A percentile compares a stretch with the other conserved stretches of the same genome.
Conservation (phyloP, 2,888 invertebrate species). For the Xestia sexstrigata region DNA sequence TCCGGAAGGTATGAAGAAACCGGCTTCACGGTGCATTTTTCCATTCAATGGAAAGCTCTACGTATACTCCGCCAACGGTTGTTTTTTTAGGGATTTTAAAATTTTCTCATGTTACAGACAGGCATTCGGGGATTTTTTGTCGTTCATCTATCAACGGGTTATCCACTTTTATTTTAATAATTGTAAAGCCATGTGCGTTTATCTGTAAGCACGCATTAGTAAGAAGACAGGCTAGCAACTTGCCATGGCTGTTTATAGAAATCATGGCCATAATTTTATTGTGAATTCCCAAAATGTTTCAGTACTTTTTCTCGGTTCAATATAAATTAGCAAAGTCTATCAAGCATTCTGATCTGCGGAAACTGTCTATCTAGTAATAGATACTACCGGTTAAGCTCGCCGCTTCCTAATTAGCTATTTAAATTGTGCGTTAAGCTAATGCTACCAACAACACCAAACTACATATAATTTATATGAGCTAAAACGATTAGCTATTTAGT, state of each 20-base stretch:
- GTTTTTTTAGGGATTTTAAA: constrained; percentile 74
- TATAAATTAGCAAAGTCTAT: constrained; percentile 8
- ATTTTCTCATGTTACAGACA: constrained; percentile 60
- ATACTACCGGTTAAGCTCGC: constrained; percentile 40
- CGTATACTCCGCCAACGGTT: constrained; percentile 79
- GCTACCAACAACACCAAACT: not conserved
- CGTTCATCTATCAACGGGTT: not conserved
- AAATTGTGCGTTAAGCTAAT: constrained; percentile 28
- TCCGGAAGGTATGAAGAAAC: constrained; percentile 89
- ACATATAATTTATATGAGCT: not conserved
- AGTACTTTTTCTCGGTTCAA: not conserved
- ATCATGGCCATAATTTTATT: not conserved
- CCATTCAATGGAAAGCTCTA: constrained; percentile 89
- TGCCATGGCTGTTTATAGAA: not conserved
- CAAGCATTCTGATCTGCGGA: constrained; percentile 39
- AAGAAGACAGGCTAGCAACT: not conserved
- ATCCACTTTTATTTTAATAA: not conserved
- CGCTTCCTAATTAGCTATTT: constrained; percentile 35
- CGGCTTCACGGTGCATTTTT: constrained; percentile 89
- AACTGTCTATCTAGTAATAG: constrained; percentile 47
- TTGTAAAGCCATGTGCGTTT: not conserved
- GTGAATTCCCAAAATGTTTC: not conserved
- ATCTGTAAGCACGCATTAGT: not conserved
- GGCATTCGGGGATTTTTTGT: not conserved
- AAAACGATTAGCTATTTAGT: not conserved